A percentile compares a stretch with the other conserved stretches of the same genome.
Conservation (phyloP, 2,888 invertebrate genomes). For the Cheilosia variabilis region DNA sequence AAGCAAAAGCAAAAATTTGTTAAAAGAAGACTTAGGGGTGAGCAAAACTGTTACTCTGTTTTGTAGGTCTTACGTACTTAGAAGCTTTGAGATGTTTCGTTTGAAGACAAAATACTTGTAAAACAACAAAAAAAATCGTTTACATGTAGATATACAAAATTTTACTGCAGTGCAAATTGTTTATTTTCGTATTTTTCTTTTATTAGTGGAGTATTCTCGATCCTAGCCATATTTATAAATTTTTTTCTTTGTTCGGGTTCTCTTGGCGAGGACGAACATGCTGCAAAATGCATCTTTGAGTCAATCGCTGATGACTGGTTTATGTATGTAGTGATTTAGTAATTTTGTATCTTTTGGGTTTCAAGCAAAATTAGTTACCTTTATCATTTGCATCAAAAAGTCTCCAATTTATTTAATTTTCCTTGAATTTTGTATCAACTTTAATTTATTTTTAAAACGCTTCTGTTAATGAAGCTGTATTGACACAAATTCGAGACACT, state of each 20-base stretch:
- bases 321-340: too few relatives aligned
- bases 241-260: not conserved
- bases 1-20: conserved; percentile 47
- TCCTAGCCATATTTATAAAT: conserved; percentile 45
- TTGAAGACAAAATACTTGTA: conserved; percentile 18
- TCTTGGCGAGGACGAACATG: conserved; percentile 6
- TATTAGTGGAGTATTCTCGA: conserved; percentile 49
- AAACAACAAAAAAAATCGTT: conserved; percentile 39
- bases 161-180: conserved; percentile 74
- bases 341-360: too few relatives aligned
- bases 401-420: too few relatives aligned
- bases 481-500: too few relatives aligned
- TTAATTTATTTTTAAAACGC: too few relatives aligned
- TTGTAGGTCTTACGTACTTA: conserved; percentile 57
- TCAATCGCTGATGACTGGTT: too few relatives aligned
- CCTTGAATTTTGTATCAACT: too few relatives aligned
- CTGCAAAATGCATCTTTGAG: conserved; percentile 2
- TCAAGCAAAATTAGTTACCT: too few relatives aligned
- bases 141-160: conserved; percentile 51
- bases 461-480: too few relatives aligned
- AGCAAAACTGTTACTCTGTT: conserved; percentile 32
- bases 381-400: too few relatives aligned
- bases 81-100: conserved; percentile 41
- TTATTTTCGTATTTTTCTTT: conserved; percentile 35
- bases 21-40: not conserved